Evolutionary conservation across 2,888 invertebrate species (phyloP), one percentile per base, ranked within the genome.

Genomic region (Stegana nigrithorax): DNA sequence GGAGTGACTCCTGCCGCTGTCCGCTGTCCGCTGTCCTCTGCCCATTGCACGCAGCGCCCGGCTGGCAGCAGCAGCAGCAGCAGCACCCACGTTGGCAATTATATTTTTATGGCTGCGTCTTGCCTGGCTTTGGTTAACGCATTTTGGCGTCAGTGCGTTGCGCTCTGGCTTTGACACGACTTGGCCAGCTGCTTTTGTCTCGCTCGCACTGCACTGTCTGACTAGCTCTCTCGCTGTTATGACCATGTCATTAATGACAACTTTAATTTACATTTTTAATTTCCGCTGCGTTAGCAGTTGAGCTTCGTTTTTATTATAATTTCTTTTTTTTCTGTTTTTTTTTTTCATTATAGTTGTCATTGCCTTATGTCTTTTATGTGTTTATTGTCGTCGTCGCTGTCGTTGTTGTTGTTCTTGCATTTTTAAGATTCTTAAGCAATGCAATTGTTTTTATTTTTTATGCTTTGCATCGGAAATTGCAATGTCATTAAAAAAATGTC

Each of bases 341-440:
- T 62, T 56, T 58, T 57, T 29, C 53, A 63, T 12, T 23, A 44
- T 12, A 21, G 66, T 64, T 65, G 64, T 56, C 61, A 58, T 61
- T 62, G 47, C 39, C 29, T 66, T 57, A 55, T 68, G 67, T 75
- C 73, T 67, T 70, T 67, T 66, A 64, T 64, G 56, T 62, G 61
- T 69, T 76, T 74, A 62, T 72, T 71, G 73, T 76, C 73, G 70
- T 72, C 71, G 75, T 72, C 71, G 67, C n/a, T n/a, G n/a, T 63
- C 59, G 62, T 67, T 65, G 67, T 65, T 65, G 62, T 60, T 39
- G 17, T 12, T 39, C 2, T 21, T 19, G 23, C 44, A 23, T 36
- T 58, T 29, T 19, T 32, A 26, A 4, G 12, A n/a, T 19, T 56
- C 45, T 42, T 42, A 58, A n/a, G 53, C 45, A 45, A 62, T 66